Conservation (phyloP, 2,888 invertebrate species). For the Drosophila parthenogenetica region DNA sequence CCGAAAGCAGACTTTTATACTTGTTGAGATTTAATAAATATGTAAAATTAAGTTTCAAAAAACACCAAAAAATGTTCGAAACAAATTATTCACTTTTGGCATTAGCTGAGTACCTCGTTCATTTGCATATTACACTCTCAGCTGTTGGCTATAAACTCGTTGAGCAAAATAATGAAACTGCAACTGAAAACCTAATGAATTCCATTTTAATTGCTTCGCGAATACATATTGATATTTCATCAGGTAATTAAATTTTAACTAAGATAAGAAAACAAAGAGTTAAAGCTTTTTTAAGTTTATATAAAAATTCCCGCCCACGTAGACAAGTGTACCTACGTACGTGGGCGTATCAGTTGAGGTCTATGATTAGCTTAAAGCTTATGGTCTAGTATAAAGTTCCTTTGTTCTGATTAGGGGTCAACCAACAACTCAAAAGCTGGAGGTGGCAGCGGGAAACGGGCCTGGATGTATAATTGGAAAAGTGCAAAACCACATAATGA, state of each 20-base stretch:
- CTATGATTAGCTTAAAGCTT: constrained; percentile 71
- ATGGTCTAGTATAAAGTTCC: constrained; percentile 43
- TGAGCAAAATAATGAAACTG: background rate
- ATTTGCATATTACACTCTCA: background rate
- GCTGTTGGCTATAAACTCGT: background rate
- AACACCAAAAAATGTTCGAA: no score
- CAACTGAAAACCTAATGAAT: constrained; percentile 4
- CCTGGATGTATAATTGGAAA: constrained; percentile 15
- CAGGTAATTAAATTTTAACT: constrained; percentile 29
- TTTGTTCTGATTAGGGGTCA: constrained; percentile 44
- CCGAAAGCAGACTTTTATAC: no score
- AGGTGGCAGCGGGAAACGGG: background rate
- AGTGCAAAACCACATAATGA: constrained; percentile 12
- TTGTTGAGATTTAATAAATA: no score
- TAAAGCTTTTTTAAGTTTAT: constrained; percentile 32
- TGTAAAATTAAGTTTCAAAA: no score
- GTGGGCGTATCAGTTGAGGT: constrained; percentile 32
- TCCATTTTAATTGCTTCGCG: background rate
- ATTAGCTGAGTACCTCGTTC: no score
- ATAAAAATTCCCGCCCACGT: constrained; percentile 34
- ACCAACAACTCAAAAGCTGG: constrained; percentile 3
- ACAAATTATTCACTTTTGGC: no score
- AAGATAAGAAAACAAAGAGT: constrained; percentile 46
- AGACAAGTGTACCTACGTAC: constrained; percentile 22
- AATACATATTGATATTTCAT: constrained; percentile 32